phyloP scores from a whole-genome alignment of 2,797 vertebrate genomes.

The Pagetopsis macropterus region DNA sequence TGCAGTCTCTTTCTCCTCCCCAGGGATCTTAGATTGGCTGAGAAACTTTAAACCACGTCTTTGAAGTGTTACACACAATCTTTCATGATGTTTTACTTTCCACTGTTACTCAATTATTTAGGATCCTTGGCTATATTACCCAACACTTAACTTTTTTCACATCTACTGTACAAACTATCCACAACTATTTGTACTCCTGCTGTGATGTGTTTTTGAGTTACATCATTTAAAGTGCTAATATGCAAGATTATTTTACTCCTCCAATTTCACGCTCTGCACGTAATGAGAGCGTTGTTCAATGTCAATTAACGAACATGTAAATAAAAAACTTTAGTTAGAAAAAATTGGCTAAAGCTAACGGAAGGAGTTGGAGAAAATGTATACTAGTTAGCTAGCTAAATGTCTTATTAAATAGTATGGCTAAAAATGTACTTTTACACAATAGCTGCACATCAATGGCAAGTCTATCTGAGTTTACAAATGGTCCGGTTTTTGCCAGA shows the following conservation, averaged over 20 bases:
- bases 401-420: too few relatives aligned
- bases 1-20: not conserved
- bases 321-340: too few relatives aligned
- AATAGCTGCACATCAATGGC: too few relatives aligned
- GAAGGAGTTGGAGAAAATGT: too few relatives aligned
- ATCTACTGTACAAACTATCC: not conserved
- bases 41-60: slow-evolving; percentile 20
- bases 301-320: too few relatives aligned
- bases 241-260: not conserved
- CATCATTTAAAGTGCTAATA: not conserved
- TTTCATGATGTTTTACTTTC: slow-evolving; percentile 33
- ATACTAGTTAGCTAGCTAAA: too few relatives aligned
- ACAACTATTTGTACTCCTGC: not conserved
- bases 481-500: too few relatives aligned
- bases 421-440: too few relatives aligned
- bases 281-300: too few relatives aligned
- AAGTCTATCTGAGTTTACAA: too few relatives aligned
- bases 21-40: slow-evolving; percentile 10
- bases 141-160: slow-evolving; percentile 6
- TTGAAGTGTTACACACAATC: slow-evolving; percentile 22
- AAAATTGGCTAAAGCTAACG: too few relatives aligned
- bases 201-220: not conserved
- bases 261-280: not conserved
- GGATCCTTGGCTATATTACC: slow-evolving; percentile 13
- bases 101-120: slow-evolving; percentile 20